Evolutionary conservation across 2,113 vertebrate species (phyloP).

Genomic region (Semicossyphus pulcher): DNA sequence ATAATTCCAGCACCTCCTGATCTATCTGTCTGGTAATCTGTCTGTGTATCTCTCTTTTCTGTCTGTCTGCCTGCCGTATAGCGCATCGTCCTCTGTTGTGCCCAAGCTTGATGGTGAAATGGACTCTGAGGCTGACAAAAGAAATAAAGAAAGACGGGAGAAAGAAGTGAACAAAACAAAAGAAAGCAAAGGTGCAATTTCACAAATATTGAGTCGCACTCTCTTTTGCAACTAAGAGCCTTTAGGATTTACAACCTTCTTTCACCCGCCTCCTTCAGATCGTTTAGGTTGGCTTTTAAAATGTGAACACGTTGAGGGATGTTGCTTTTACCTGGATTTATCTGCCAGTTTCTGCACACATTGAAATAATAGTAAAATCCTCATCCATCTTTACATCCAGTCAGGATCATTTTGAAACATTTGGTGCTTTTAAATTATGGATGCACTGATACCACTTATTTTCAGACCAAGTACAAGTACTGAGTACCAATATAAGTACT

Average conservation of each 20-base stretch:
- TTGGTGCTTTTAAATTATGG: constrained; percentile 7
- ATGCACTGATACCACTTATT: too few species aligned
- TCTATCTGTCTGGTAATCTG: constrained; percentile 63
- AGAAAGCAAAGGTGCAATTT: constrained; percentile 30
- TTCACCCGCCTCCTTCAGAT: background rate
- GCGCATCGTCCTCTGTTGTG: constrained; percentile 39
- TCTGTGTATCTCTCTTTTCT: constrained; percentile 36
- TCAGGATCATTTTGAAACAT: constrained; percentile 36
- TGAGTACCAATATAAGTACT: too few species aligned
- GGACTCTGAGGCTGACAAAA: constrained; percentile 17
- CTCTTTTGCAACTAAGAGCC: constrained; percentile 4
- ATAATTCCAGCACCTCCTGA: constrained; percentile 68
- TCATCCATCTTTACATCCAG: background rate
- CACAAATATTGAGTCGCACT: constrained; percentile 33
- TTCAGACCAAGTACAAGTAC: too few species aligned
- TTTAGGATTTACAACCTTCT: constrained; percentile 6
- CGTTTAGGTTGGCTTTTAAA: constrained; percentile 19
- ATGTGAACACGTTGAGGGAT: constrained; percentile 2
- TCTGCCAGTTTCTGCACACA: background rate
- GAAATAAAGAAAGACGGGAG: constrained; percentile 7
- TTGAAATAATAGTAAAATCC: constrained; percentile 6
- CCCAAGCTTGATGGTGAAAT: constrained; percentile 15
- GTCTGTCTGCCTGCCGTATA: constrained; percentile 19
- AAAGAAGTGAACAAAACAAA: constrained; percentile 13
- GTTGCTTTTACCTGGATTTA: constrained; percentile 7